These are phyloP conservation scores for Hyperopisus bebe DNA, from an alignment of 2,113 vertebrate genomes.

Conservation along the genomic window DNA sequence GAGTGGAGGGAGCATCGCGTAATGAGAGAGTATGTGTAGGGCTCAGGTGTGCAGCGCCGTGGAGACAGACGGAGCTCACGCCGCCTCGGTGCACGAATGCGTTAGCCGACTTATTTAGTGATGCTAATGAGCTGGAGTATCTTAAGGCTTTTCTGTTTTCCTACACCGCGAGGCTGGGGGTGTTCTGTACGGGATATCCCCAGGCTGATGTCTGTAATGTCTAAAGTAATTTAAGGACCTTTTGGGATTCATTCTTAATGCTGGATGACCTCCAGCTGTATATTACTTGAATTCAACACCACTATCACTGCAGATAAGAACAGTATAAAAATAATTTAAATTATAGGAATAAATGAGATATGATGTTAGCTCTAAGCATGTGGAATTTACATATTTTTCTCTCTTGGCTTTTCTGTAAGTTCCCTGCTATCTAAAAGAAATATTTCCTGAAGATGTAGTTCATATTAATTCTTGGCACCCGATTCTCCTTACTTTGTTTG, in stretches of 20 bases:
- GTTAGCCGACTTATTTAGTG: background rate
- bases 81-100: background rate
- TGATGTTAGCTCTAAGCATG: background rate
- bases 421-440: background rate
- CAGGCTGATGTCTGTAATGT: background rate
- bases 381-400: background rate
- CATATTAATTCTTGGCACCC: background rate
- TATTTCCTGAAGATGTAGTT: background rate
- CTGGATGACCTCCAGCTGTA: background rate
- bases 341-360: background rate
- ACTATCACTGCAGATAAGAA: background rate
- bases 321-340: background rate
- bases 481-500: background rate
- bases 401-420: background rate
- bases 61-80: background rate
- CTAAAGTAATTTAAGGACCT: background rate
- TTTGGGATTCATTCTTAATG: slow-evolving; percentile 1
- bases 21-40: slow-evolving; percentile 19
- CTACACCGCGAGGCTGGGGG: background rate
- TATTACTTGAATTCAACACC: slow-evolving; percentile 5
- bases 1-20: slow-evolving; percentile 11
- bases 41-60: background rate
- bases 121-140: background rate
- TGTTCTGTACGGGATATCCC: background rate
- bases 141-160: background rate